phyloP scores from a whole-genome alignment of 2,888 invertebrate genomes.

The Darwinula stevensoni region DNA sequence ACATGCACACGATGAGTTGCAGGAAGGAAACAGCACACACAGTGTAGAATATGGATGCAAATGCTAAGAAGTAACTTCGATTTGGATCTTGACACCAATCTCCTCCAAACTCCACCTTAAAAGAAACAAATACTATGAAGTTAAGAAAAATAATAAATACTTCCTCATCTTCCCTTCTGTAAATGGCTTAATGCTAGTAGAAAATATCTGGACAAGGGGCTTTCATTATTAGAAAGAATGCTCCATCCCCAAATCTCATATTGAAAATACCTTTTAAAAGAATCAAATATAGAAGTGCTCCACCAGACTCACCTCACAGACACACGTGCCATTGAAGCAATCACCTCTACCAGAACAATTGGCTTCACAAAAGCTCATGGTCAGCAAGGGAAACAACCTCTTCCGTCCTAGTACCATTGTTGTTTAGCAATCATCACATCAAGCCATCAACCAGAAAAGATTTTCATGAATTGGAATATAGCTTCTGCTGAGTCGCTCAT shows the following conservation, averaged over 20 bases:
- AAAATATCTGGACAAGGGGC: not conserved
- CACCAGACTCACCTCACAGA: constrained; percentile 54
- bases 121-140: constrained; percentile 10
- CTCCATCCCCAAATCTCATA: no score
- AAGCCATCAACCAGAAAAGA: no score
- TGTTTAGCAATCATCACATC: no score
- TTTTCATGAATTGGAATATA: no score
- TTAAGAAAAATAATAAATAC: constrained; percentile 2
- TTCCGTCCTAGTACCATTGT: no score
- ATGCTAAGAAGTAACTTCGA: constrained; percentile 35
- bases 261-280: no score
- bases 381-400: no score
- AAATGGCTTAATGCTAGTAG: not conserved
- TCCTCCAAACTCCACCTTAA: constrained; percentile 37
- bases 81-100: constrained; percentile 53
- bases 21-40: constrained; percentile 55
- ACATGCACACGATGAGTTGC: constrained; percentile 51
- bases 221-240: no score
- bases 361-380: constrained; percentile 23
- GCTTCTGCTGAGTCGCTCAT: no score
- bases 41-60: constrained; percentile 37
- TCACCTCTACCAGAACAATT: constrained; percentile 71
- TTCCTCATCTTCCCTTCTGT: not conserved
- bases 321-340: constrained; percentile 65
- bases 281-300: no score